Evolutionary conservation across 1,140 invertebrate genomes (phyloP), one percentile per base, ranked within the genome.

Genomic region (Saccostrea echinata): DNA sequence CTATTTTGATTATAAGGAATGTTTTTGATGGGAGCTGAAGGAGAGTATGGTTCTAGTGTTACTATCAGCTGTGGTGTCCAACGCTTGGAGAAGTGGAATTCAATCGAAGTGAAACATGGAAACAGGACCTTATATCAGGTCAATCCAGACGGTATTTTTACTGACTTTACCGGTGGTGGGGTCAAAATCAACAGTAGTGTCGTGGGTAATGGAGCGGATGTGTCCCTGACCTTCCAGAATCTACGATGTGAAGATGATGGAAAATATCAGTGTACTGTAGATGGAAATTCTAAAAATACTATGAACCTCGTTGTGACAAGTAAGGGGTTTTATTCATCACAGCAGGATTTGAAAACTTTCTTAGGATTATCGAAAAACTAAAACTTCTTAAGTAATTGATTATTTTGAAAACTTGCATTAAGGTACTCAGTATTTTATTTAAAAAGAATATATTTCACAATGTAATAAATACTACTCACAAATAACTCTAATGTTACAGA

Each of bases 241-340:
- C 76, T 87, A 2, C 27, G 57, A 9, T 87, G 86, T 51, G 81
- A 87, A 51, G 86, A 87, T 87, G 80, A 82, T 35, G 86, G 86
- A 0, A 51, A 81, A 83, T 87, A 83, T 21, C 33, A 57, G 18
- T 87, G 86, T 21, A 82, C 30, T 30, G 53, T 87, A 3, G 86
- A 87, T 16, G 86, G 86, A 35, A 35, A 87, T 57, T 52, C 80
- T 87, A 27, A 53, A 27, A 53, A 61, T 13, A 87, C 53, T 21
- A 80, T 68, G 51, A 27, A 87, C 24, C 80, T 87, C 27, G 55
- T 83, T 12, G 86, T 82, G n/a, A 82, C 30, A n/a, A 87, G 86
- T 87, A 87, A 35, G 86, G 53, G 11, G 6, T 13, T 61, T 61
- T 61, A 21, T n/a, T n/a, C n/a, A n/a, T 61, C 18, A 61, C 18